A percentile compares a stretch with the other conserved stretches of the same genome.
Evolutionary conservation across 1,140 invertebrate genomes (phyloP).

Genomic region (Reticulitermes speratus): DNA sequence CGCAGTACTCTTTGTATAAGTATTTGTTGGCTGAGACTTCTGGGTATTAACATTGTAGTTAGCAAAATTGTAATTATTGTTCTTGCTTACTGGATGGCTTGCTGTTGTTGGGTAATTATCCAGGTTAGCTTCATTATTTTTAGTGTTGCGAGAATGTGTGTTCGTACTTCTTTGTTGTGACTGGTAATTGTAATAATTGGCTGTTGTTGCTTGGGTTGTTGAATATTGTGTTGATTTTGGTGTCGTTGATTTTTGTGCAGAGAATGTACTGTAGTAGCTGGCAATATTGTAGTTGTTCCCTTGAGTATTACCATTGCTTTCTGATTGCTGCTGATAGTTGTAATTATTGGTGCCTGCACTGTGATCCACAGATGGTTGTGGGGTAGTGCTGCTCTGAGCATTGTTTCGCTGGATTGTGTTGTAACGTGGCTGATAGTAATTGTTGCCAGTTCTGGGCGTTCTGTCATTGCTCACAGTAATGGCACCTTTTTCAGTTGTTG

Average conservation of each 20-base stretch:
- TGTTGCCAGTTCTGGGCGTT: slow-evolving; percentile 41
- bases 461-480: slow-evolving; percentile 41
- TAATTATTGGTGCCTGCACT: not conserved
- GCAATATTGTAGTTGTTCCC: slow-evolving; percentile 20
- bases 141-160: not conserved
- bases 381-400: slow-evolving; percentile 35
- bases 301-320: slow-evolving; percentile 6
- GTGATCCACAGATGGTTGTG: slow-evolving; percentile 33
- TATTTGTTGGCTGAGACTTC: not conserved
- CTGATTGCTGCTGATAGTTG: slow-evolving; percentile 26
- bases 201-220: slow-evolving; percentile 1
- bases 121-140: not conserved
- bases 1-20: not conserved
- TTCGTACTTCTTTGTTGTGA: not conserved
- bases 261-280: slow-evolving; percentile 16
- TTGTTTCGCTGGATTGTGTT: slow-evolving; percentile 41
- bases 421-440: slow-evolving; percentile 37
- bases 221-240: not conserved
- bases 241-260: not conserved
- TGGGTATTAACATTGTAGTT: slow-evolving; percentile 13
- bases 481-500: slow-evolving; percentile 40
- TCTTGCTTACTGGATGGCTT: not conserved
- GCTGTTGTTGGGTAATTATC: slow-evolving; percentile 22
- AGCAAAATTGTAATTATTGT: slow-evolving; percentile 20
- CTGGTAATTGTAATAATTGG: slow-evolving; percentile 8